Base-by-base conservation (phyloP, 2,888 invertebrate genomes). In the Eupithecia inturbata region DNA sequence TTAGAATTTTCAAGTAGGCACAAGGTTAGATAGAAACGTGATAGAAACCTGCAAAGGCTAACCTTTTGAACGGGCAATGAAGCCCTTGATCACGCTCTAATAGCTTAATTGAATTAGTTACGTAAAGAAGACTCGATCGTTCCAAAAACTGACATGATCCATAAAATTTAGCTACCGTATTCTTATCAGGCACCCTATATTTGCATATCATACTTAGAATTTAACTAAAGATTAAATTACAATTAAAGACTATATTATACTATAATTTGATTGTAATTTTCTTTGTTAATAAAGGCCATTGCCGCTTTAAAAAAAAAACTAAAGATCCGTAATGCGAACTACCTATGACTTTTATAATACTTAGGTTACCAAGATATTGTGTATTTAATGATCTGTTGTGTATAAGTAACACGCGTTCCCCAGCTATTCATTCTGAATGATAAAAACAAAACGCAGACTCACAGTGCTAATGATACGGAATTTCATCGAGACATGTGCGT, bases 51-150 rank as follows among this genome's bases (percentile, higher is more conserved):
- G 70, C 36, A 41, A 72, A 70, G 73, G 68, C 60, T 73, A 70
- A 73, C 73, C 73, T 68, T 41, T 60, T 60, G 68, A 68, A 72
- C 53, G 10, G 22, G 49, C 72, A 66, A 62, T 68, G 70, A 71
- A 77, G 74, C 67, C 78, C 45, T 70, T 76, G 80, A 53, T 74
- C 49, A 70, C 63, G 60, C 70, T 70, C 68, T 67, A 53, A 72
- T 76, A 70, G 16, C 7, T 60, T 67, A 62, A 63, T 71, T 68
- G 36, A 69, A 74, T 72, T 68, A 70, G 67, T 39, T n/a, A 67
- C 45, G n/a, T 63, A 39, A 41, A 63, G 36, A 72, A 68, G 36
- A 63, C 33, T 26, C 64, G 19, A 28, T 68, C 31, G 70, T 33
- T 53, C 53, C 53, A 22, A 66, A 64, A 66, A 39, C 31, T 26